Evolutionary conservation across 2,888 invertebrate species (phyloP).

Genomic region (Rutpela maculata): DNA sequence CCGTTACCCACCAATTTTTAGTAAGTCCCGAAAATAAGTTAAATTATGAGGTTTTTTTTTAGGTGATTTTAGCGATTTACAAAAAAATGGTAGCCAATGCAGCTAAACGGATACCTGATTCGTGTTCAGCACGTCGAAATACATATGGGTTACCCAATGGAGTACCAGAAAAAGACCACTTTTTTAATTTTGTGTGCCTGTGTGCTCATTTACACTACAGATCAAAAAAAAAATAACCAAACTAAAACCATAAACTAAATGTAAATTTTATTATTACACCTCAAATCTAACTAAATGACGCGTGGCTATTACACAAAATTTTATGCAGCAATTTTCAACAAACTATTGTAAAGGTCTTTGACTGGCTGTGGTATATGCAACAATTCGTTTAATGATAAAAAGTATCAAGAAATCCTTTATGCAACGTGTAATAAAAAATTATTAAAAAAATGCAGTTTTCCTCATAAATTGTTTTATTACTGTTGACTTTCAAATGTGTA

Average conservation of each 20-base stretch:
- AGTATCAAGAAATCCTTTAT: background rate
- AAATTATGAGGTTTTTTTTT: no score
- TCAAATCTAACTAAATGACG: background rate
- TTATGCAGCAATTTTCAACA: background rate
- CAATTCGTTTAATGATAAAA: background rate
- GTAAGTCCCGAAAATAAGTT: no score
- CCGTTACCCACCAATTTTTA: no score
- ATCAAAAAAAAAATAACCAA: background rate
- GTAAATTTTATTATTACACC: background rate
- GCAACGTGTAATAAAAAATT: background rate
- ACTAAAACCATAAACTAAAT: background rate
- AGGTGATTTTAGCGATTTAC: no score
- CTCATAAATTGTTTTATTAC: background rate
- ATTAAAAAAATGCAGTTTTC: background rate
- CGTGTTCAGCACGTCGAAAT: no score
- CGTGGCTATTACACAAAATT: background rate
- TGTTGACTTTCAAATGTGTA: background rate
- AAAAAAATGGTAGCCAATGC: no score
- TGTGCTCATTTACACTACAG: background rate
- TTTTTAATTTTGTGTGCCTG: no score
- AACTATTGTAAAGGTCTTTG: background rate
- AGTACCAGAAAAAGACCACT: no score
- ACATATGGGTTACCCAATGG: no score
- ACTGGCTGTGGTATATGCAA: background rate
- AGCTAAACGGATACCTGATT: no score